Conservation (phyloP, 2,113 vertebrate species). For the Oncorhynchus kisutch region DNA sequence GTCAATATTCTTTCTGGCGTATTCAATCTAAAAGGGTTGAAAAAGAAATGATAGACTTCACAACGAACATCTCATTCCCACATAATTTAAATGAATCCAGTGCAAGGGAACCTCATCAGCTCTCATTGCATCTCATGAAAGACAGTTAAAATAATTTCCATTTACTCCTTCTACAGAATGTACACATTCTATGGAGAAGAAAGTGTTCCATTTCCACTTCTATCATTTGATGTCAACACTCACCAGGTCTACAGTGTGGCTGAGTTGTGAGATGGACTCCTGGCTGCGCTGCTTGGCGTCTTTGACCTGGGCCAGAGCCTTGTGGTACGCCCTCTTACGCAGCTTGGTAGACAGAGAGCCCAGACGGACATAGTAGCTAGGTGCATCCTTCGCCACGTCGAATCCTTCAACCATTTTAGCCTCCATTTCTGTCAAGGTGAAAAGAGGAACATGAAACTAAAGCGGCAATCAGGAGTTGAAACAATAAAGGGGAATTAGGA, state of each 20-base stretch:
- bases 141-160: neutral
- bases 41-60: neutral
- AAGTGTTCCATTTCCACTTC: neutral
- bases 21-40: constrained; percentile 77
- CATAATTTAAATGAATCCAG: neutral
- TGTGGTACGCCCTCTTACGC: constrained; percentile 74
- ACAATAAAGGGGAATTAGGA: neutral
- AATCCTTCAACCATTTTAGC: constrained; percentile 74
- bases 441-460: neutral
- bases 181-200: neutral
- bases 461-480: no score
- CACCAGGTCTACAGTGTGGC: constrained; percentile 83
- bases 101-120: neutral
- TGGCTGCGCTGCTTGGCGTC: constrained; percentile 79
- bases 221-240: constrained; percentile 46
- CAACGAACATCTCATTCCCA: no score
- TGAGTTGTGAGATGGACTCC: constrained; percentile 83
- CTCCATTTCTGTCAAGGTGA: constrained; percentile 66
- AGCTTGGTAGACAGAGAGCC: constrained; percentile 77
- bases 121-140: neutral
- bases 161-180: neutral
- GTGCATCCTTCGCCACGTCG: constrained; percentile 65
- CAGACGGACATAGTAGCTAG: constrained; percentile 71
- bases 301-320: constrained; percentile 69
- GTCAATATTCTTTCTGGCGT: constrained; percentile 82